Evolutionary conservation across 2,888 invertebrate genomes (phyloP).

Genomic region (Tridacna gigas): DNA sequence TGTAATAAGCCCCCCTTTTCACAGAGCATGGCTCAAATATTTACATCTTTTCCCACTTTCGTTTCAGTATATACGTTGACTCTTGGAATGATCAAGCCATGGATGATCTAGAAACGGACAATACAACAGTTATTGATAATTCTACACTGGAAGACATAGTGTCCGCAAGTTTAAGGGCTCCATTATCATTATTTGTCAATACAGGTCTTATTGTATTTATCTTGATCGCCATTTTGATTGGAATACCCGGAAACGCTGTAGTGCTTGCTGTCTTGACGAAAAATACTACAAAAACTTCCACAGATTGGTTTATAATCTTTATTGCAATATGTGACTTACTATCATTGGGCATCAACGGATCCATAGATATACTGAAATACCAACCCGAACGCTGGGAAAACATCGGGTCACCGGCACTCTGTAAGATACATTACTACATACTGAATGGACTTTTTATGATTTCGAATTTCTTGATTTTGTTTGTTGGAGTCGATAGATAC

Average conservation of each 20-base stretch:
- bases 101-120: neutral
- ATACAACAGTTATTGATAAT: neutral
- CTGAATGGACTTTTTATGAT: neutral
- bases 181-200: too few species aligned
- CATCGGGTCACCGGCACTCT: neutral
- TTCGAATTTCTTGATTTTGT: conserved; percentile 3
- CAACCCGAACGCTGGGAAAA: neutral
- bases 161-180: too few species aligned
- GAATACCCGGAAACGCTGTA: conserved; percentile 22
- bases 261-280: conserved; percentile 17
- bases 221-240: conserved; percentile 5
- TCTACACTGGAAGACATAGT: neutral
- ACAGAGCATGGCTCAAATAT: too few species aligned
- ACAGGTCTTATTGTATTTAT: neutral
- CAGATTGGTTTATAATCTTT: conserved; percentile 32
- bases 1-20: too few species aligned
- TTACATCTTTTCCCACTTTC: too few species aligned
- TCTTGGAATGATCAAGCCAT: too few species aligned
- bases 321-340: conserved; percentile 14
- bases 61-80: too few species aligned
- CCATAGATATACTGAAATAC: conserved; percentile 22
- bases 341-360: conserved; percentile 11
- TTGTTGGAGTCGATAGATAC: conserved; percentile 22
- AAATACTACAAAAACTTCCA: conserved; percentile 22
- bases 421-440: conserved; percentile 12